phyloP scores from a whole-genome alignment of 1,140 invertebrate species.

The Neoseiulus cucumeris region DNA sequence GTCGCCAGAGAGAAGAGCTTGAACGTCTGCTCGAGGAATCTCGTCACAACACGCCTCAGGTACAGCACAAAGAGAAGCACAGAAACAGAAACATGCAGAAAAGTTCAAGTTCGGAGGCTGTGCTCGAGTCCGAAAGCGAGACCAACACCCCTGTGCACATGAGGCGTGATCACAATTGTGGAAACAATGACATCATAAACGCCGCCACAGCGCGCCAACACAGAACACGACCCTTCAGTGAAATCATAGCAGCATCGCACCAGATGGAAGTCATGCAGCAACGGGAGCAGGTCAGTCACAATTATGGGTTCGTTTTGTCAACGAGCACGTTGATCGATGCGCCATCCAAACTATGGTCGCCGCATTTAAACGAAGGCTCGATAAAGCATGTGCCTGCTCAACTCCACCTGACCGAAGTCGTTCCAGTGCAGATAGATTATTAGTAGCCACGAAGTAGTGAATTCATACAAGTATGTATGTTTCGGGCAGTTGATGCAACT shows the following conservation, averaged over 20 bases:
- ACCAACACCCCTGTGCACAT: slow-evolving; percentile 15
- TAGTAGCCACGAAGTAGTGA: too few species aligned
- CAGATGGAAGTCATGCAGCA: not conserved
- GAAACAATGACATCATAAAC: not conserved
- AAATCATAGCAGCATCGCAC: slow-evolving; percentile 1
- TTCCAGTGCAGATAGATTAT: too few species aligned
- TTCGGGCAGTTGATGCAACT: too few species aligned
- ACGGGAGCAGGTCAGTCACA: not conserved
- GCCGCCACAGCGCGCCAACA: not conserved
- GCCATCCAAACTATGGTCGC: too few species aligned
- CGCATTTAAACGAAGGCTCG: too few species aligned
- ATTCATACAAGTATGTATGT: too few species aligned
- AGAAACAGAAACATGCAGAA: slow-evolving; percentile 17
- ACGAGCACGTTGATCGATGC: too few species aligned
- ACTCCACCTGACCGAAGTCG: too few species aligned
- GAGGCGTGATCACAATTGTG: not conserved
- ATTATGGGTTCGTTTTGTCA: too few species aligned
- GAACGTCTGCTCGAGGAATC: slow-evolving; percentile 17
- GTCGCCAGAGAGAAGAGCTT: slow-evolving; percentile 17
- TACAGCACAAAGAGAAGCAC: slow-evolving; percentile 11
- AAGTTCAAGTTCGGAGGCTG: slow-evolving; percentile 21
- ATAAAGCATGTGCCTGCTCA: too few species aligned
- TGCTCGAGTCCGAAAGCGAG: slow-evolving; percentile 20
- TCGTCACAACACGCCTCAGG: slow-evolving; percentile 15
- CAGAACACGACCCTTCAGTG: not conserved